Base-by-base conservation (phyloP, 2,113 vertebrate species). In the Sturnira hondurensis region DNA sequence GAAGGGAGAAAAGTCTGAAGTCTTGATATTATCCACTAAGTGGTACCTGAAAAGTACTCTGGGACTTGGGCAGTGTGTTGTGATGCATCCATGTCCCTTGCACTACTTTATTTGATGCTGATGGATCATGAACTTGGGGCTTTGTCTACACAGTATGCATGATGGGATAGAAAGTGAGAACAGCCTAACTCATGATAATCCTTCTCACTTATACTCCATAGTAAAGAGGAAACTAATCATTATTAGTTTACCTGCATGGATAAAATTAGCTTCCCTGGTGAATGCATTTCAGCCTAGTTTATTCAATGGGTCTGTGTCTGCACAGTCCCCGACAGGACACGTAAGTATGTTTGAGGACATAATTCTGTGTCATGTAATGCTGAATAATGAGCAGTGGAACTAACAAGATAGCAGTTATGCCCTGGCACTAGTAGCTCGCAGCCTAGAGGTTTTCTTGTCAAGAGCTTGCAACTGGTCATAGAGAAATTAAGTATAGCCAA, bases 251-350 rank as follows among this genome's bases (percentile, higher is more conserved):
- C 15, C 54, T 74, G 22, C 43, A 22, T 20, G 87, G 67, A 54
- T 93, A 88, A 84, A 91, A 93, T 93, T 65, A 89, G 52, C 86
- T 87, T 54, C 50, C 84, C 56, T 84, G 28, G 45, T 68, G 71
- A 81, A 96, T 92, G 65, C 81, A 91, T 81, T 89, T 86, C 41
- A 47, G 81, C 61, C 38, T 19, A 45, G 24, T 82, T 73, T 28
- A 94, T 94, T 95, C 43, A 26, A 8, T 90, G 93, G 87, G 88
- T 95, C 41, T 94, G 41, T 71, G 24, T 86, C 28, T 91, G 45
- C 43, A 41, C 65, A 90, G 16, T 38, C 47, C 70, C 82, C 47
- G 61, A 10, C 16, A n/a, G 54, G 74, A 77, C 38, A 87, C 50
- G n/a, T 24, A 56, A 45, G 68, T 71, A 82, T 67, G 89, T 97